Evolutionary conservation across 1,140 invertebrate genomes (phyloP).

Genomic region (Euwallacea similis): DNA sequence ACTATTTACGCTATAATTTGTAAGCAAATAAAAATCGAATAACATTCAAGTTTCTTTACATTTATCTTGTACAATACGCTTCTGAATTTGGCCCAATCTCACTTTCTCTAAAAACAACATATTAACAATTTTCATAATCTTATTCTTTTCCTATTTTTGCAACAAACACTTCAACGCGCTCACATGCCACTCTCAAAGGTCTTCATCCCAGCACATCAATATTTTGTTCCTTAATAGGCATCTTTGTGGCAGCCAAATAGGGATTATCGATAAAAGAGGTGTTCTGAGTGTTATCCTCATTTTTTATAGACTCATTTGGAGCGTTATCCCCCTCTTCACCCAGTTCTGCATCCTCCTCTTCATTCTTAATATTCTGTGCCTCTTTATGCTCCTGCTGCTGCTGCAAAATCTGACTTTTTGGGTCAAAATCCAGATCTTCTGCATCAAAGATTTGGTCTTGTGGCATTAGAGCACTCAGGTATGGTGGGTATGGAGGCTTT

Average conservation of each 20-base stretch:
- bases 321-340: constrained; percentile 55
- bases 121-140: too few relatives aligned
- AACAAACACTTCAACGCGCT: too few relatives aligned
- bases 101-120: too few relatives aligned
- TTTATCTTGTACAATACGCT: too few relatives aligned
- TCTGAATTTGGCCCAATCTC: too few relatives aligned
- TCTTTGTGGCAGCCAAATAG: constrained; percentile 78
- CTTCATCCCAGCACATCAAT: constrained; percentile 19
- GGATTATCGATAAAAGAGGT: constrained; percentile 81
- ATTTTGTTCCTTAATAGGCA: constrained; percentile 56
- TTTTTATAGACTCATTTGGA: constrained; percentile 40
- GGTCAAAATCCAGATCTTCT: constrained; percentile 84
- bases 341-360: constrained; percentile 49
- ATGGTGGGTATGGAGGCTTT: constrained; percentile 79
- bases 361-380: constrained; percentile 48
- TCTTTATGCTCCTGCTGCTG: constrained; percentile 54
- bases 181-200: not conserved
- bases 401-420: constrained; percentile 61
- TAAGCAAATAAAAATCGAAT: too few relatives aligned
- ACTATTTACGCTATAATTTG: too few relatives aligned
- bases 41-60: too few relatives aligned
- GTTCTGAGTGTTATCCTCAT: constrained; percentile 56
- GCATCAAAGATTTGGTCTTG: constrained; percentile 94
- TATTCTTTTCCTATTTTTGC: too few relatives aligned
- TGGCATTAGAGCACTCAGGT: constrained; percentile 83